Evolutionary conservation across 2,113 vertebrate genomes (phyloP).

Genomic region (Petroica traversi): DNA sequence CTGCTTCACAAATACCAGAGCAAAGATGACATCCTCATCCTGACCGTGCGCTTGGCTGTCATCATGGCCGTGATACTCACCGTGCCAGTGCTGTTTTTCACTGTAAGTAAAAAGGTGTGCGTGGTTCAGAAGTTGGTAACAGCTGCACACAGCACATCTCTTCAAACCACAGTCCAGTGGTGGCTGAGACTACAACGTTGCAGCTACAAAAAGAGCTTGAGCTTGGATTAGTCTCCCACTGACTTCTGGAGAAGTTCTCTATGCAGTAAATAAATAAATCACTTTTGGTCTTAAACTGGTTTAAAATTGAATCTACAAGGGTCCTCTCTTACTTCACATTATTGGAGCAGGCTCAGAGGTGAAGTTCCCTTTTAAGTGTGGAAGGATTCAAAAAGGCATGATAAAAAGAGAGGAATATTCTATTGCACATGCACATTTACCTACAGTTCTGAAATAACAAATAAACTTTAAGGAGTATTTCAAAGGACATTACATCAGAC

Average conservation of each 20-base stretch:
- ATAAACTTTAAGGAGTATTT: not conserved
- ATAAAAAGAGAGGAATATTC: not conserved
- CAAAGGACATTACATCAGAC: not conserved
- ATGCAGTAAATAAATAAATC: not conserved
- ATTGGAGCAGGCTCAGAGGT: not conserved
- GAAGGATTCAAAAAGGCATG: not conserved
- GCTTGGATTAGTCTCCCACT: not conserved
- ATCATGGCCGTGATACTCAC: conserved; percentile 80
- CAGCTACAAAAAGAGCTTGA: not conserved
- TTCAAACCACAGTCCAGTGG: not conserved
- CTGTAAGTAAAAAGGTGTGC: conserved; percentile 64
- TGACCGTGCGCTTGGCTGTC: conserved; percentile 79
- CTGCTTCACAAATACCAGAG: conserved; percentile 79
- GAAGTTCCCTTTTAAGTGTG: not conserved
- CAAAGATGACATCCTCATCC: conserved; percentile 71
- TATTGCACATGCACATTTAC: not conserved
- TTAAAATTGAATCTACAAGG: not conserved
- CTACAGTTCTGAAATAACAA: not conserved
- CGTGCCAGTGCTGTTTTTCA: conserved; percentile 81
- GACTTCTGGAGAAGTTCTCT: not conserved
- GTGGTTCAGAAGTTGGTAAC: not conserved
- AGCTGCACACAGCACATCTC: accelerated
- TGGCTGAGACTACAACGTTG: not conserved
- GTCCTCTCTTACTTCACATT: not conserved
- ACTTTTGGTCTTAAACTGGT: not conserved